A percentile compares a stretch with the other conserved stretches of the same genome.
Conservation (phyloP, 2,797 vertebrate species). For the Manis crassicaudata region DNA sequence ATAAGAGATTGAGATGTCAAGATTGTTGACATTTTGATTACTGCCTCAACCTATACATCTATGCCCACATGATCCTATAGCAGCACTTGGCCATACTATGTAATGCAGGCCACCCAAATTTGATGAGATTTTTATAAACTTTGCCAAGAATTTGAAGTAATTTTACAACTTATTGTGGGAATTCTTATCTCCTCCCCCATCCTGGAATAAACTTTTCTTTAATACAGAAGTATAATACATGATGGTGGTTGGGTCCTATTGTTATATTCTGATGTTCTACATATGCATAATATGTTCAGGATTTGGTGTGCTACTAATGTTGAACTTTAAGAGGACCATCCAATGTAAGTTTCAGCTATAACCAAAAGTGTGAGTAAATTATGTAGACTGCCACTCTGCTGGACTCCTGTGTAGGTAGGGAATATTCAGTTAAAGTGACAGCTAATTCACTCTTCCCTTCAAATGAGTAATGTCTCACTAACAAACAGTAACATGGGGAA, state of each 20-base stretch:
- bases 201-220: neutral
- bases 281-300: neutral
- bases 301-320: neutral
- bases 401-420: neutral
- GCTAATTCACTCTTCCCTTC: neutral
- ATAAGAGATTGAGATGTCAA: neutral
- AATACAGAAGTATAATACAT: neutral
- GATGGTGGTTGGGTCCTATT: accelerated
- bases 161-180: neutral
- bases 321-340: neutral
- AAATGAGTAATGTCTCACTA: neutral
- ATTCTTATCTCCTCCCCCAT: neutral
- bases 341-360: neutral
- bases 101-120: conserved; percentile 7
- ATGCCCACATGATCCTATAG: neutral
- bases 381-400: neutral
- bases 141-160: neutral
- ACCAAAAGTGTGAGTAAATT: neutral
- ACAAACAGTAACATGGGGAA: neutral
- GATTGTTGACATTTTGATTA: neutral
- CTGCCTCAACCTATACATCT: neutral
- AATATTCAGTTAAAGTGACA: neutral
- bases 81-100: neutral
- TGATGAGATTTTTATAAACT: neutral
- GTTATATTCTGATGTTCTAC: neutral